Percentiles rank a stretch among this genome's conserved stretches.
These are phyloP conservation scores for Petromus typicus DNA, from an alignment of 2,113 vertebrate species.

Conservation along the genomic window DNA sequence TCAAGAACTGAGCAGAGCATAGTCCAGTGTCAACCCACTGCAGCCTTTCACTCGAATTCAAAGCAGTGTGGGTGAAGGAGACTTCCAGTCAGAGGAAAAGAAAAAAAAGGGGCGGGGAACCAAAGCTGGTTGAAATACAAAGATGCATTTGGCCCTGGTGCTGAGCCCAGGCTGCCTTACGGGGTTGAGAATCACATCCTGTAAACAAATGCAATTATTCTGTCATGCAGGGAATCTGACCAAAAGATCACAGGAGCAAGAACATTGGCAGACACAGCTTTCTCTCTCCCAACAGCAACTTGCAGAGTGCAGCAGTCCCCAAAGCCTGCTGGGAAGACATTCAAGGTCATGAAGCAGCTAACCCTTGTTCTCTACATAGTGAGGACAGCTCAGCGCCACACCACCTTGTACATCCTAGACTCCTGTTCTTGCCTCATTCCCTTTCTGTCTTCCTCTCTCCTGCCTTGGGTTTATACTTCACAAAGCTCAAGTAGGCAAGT, in stretches of 20 bases:
- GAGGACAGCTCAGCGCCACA: neutral
- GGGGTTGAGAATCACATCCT: neutral
- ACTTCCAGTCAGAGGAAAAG: neutral
- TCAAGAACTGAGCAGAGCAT: too few species aligned
- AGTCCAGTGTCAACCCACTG: neutral
- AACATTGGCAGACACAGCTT: neutral
- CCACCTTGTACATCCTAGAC: accelerated
- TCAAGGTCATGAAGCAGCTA: neutral
- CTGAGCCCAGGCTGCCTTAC: neutral
- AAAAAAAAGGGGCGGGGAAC: neutral
- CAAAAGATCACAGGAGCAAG: neutral
- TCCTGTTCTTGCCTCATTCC: neutral
- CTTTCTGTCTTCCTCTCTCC: neutral
- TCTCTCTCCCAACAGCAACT: neutral
- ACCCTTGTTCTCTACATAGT: neutral
- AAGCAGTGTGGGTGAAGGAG: neutral
- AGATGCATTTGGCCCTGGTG: neutral
- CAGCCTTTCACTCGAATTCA: neutral
- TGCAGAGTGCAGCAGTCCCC: neutral
- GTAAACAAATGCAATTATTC: neutral
- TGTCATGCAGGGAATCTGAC: neutral
- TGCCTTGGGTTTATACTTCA: neutral
- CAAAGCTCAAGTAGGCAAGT: neutral
- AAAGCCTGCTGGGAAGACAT: neutral
- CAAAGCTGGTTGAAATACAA: neutral